Base-by-base conservation (phyloP, 64 coral and sea anemone species). In the Actinia equina region DNA sequence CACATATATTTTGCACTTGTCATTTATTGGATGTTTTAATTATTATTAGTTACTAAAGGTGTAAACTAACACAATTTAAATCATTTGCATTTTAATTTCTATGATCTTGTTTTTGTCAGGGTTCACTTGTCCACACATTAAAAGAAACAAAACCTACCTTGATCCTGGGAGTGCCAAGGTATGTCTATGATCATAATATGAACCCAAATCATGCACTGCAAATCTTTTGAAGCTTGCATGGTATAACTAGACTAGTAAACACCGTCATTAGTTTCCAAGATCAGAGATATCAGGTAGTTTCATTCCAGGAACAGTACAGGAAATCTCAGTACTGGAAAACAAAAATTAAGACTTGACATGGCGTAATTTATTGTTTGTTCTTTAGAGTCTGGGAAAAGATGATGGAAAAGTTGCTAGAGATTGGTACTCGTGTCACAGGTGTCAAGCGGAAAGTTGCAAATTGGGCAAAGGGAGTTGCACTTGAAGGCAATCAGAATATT, bases 321-420 rank as follows among this genome's bases (percentile, higher is more conserved):
- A 49, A 49, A 49, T 49, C 7, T 49, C 30, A 37, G 30, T 37
- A 37, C 46, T 49, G 46, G 7, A 49, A 8, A 49, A 49, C 4
- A 49, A 49, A 8, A 49, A 49, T 8, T 49, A 49, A 49, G 7
- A 49, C 46, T 49, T 49, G 7, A 8, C 46, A 49, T 49, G 46
- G 4, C 46, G 7, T 49, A 49, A 6, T 49, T 49, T 49, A 49
- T 49, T 49, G 46, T 57, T 57, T 16, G 15, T 57, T 57, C 8
- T 42, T 17, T 52, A 96, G 94, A 83, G 94, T 96, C 17, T 96
- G 94, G 86, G 97, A 99, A 77, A 99, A 99, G 84, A 99, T 99
- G 56, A 92, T 93, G 85, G 97, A 99, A 58, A 99, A 95, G 82
- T 26, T 99, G 85, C 82, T 93, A 43, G 90, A 90, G 42, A 56